Percentiles rank a stretch among this genome's conserved stretches.
These are phyloP conservation scores for Ciconia boyciana DNA, from an alignment of 2,113 vertebrate species.

Conservation along the genomic window DNA sequence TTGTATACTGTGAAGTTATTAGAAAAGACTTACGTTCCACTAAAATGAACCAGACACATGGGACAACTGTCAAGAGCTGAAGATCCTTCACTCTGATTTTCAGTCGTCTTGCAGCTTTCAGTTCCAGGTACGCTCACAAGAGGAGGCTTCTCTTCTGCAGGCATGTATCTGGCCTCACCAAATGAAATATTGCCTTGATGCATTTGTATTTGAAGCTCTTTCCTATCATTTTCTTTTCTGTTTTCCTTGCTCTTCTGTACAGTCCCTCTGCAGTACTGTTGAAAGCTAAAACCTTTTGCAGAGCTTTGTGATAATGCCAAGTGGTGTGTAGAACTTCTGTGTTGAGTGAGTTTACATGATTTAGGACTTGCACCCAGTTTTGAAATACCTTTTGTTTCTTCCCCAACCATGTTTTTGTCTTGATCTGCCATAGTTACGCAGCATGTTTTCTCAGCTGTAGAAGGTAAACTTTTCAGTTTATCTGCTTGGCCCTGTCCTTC, in stretches of 20 bases:
- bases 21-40: conserved; percentile 69
- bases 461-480: background rate
- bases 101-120: background rate
- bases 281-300: background rate
- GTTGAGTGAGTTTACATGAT: accelerated
- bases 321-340: background rate
- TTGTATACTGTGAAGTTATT: background rate
- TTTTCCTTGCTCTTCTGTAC: background rate
- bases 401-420: background rate
- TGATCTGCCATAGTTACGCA: background rate
- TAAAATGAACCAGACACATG: conserved; percentile 79
- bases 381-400: background rate
- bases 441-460: background rate
- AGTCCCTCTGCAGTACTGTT: background rate
- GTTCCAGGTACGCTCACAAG: accelerated
- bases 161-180: accelerated
- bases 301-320: background rate
- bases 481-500: background rate
- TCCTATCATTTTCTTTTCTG: accelerated
- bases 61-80: conserved; percentile 77
- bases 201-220: background rate
- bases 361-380: background rate
- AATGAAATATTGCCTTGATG: background rate
- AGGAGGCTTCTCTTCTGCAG: accelerated
- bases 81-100: background rate